Evolutionary conservation across 2,888 invertebrate genomes (phyloP).

Genomic region (Lamellibrachia columna): DNA sequence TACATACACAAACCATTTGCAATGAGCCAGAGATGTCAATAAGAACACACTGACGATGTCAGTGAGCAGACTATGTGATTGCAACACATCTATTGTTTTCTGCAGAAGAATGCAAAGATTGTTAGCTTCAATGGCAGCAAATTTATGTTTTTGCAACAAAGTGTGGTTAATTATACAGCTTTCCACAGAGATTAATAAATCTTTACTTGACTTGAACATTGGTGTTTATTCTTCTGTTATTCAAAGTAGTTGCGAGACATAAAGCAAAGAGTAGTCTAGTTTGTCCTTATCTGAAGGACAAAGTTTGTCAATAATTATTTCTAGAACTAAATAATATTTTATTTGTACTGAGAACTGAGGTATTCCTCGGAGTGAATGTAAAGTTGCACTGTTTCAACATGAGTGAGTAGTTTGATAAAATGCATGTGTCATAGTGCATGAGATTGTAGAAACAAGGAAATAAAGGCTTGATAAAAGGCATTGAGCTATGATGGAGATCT

Average conservation of each 20-base stretch:
- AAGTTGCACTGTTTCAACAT: background rate
- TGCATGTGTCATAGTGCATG: background rate
- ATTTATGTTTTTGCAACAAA: no score
- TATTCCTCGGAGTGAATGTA: background rate
- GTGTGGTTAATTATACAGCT: no score
- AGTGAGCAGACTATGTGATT: no score
- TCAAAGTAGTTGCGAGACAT: background rate
- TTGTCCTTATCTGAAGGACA: background rate
- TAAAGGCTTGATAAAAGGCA: background rate
- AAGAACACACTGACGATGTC: no score
- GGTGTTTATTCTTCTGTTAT: background rate
- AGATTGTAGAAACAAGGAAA: background rate
- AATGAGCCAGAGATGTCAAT: no score
- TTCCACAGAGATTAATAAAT: no score
- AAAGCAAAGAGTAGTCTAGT: background rate
- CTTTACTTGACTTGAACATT: no score
- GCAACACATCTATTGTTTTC: no score
- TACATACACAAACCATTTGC: no score
- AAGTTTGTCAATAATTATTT: background rate
- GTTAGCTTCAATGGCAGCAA: no score
- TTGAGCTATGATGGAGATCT: background rate
- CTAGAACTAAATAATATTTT: background rate
- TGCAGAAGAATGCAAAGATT: no score
- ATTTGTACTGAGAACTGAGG: background rate
- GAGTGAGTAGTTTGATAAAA: background rate